Evolutionary conservation across 2,113 vertebrate species (phyloP).

Genomic region (Psephotus haematonotus): DNA sequence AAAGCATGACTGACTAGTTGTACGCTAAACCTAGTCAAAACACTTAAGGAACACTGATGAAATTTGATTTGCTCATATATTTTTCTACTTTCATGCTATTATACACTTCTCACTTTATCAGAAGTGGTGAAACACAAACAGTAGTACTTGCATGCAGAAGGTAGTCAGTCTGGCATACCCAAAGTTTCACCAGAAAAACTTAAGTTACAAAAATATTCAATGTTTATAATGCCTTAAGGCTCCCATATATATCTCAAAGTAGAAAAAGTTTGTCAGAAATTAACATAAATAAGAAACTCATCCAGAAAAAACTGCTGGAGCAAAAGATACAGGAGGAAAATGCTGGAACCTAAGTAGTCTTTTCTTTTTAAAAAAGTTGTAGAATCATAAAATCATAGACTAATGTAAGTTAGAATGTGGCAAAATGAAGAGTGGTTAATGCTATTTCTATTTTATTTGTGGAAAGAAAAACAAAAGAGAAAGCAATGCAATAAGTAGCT

Average conservation of each 20-base stretch:
- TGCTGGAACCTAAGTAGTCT: not conserved
- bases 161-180: too few species aligned
- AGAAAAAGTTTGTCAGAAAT: not conserved
- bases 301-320: not conserved
- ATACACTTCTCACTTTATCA: not conserved
- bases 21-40: not conserved
- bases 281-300: not conserved
- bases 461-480: not conserved
- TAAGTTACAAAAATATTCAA: not conserved
- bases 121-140: not conserved
- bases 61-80: not conserved
- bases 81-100: not conserved
- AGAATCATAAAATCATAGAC: too few species aligned
- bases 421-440: not conserved
- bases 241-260: not conserved
- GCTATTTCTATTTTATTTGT: not conserved
- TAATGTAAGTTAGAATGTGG: not conserved
- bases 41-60: not conserved
- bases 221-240: not conserved
- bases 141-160: not conserved
- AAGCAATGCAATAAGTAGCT: not conserved
- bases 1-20: not conserved
- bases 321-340: not conserved
- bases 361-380: too few species aligned
- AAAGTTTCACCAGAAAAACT: not conserved